Conservation (phyloP, 2,113 vertebrate species). For the Gila orcuttii region DNA sequence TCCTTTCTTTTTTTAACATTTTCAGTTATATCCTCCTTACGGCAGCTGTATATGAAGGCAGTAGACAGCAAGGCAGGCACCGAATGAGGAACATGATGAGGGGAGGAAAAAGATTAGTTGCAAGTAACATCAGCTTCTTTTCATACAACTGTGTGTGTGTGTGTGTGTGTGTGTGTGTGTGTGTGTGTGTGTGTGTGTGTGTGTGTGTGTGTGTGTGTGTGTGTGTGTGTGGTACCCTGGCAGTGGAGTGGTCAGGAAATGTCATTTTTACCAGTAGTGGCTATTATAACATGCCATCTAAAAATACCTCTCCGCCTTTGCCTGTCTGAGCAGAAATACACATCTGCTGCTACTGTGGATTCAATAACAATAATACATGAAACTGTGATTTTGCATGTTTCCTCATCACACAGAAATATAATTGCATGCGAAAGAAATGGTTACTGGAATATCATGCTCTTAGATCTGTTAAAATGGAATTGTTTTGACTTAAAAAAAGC, state of each 20-base stretch:
- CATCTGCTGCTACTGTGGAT: conserved; percentile 22
- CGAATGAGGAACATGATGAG: not conserved
- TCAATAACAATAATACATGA: not conserved
- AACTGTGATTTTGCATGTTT: not conserved
- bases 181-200: not conserved
- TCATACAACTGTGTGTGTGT: not conserved
- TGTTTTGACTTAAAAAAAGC: not conserved
- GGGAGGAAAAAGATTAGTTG: not conserved
- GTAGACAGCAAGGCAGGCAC: not conserved
- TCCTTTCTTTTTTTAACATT: not conserved
- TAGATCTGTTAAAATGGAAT: not conserved
- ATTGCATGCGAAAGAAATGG: not conserved
- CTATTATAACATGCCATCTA: conserved; percentile 47
- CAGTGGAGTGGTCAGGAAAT: conserved; percentile 43
- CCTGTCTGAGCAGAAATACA: conserved; percentile 27
- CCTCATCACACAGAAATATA: not conserved
- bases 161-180: not conserved
- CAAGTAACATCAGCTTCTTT: not conserved
- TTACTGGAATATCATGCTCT: not conserved
- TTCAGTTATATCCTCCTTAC: not conserved
- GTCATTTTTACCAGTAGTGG: conserved; percentile 26
- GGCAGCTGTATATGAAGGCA: not conserved
- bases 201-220: not conserved
- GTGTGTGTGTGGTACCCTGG: conserved; percentile 17
- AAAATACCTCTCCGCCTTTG: conserved; percentile 42